Evolutionary conservation across 2,888 invertebrate genomes (phyloP).

Genomic region (Invenusta paracnida): DNA sequence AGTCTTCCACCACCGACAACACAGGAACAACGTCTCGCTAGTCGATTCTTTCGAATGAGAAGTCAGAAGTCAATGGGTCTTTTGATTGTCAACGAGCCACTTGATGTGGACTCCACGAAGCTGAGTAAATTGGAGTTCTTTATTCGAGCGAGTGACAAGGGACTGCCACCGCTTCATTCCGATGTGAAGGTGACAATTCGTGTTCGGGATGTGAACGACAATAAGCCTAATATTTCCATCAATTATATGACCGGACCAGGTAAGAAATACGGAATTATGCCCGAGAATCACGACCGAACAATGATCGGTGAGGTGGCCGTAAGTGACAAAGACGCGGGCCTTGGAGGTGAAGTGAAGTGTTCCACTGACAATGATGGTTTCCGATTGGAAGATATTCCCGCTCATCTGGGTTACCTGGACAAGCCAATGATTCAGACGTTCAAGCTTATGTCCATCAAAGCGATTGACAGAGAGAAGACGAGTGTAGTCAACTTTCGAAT

Average conservation of each 20-base stretch:
- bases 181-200: constrained; percentile 26
- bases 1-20: constrained; percentile 12
- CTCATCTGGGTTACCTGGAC: not conserved
- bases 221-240: constrained; percentile 35
- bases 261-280: constrained; percentile 31
- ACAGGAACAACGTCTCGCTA: constrained; percentile 8
- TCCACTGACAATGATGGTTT: constrained; percentile 34
- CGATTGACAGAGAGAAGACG: constrained; percentile 31
- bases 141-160: constrained; percentile 37
- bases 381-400: constrained; percentile 32
- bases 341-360: constrained; percentile 30
- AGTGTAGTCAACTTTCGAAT: constrained; percentile 20
- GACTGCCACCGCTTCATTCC: constrained; percentile 27
- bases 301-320: constrained; percentile 37
- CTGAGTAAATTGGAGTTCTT: constrained; percentile 24
- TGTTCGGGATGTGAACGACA: constrained; percentile 37
- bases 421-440: not conserved
- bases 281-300: constrained; percentile 30
- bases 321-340: constrained; percentile 28
- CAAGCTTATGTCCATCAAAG: constrained; percentile 19
- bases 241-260: constrained; percentile 4
- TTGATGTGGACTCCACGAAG: constrained; percentile 1
- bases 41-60: constrained; percentile 10
- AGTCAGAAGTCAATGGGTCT: not conserved
- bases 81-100: not conserved